phyloP scores from a whole-genome alignment of 2,113 vertebrate genomes.

The Bagarius yarrelli region DNA sequence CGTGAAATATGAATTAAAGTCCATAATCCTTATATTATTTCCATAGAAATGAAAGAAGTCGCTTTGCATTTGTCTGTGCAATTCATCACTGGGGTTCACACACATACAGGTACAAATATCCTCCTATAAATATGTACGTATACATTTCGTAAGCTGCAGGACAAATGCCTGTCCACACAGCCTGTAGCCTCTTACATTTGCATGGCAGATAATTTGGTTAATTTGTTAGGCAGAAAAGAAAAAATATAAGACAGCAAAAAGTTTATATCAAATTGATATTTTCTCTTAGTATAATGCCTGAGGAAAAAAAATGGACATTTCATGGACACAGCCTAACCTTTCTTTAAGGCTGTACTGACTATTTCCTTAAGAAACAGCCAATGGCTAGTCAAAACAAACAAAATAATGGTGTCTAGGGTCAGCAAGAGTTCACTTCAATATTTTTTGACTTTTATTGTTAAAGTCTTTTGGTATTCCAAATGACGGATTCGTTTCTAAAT shows the following conservation, averaged over 20 bases:
- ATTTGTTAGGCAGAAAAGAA: not conserved
- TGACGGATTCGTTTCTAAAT: slow-evolving; percentile 20
- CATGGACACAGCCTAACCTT: slow-evolving; percentile 22
- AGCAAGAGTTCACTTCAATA: not conserved
- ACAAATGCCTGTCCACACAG: not conserved
- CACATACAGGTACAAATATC: not conserved
- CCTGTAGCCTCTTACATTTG: not conserved
- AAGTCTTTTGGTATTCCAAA: not conserved
- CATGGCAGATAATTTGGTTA: slow-evolving; percentile 10
- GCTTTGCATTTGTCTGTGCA: slow-evolving; percentile 24
- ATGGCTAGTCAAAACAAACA: slow-evolving; percentile 14
- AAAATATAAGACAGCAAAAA: not conserved
- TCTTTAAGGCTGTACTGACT: slow-evolving; percentile 28
- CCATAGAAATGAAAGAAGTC: slow-evolving; percentile 27
- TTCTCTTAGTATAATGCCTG: slow-evolving; percentile 21
- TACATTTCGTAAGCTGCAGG: not conserved
- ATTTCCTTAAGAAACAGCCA: slow-evolving; percentile 26
- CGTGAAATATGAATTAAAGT: not conserved
- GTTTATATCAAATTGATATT: slow-evolving; percentile 24
- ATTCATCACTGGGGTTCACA: not conserved
- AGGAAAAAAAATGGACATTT: slow-evolving; percentile 36
- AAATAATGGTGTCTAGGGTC: not conserved
- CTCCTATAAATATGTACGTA: not conserved
- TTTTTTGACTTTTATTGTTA: not conserved
- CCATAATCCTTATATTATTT: slow-evolving; percentile 24